These are phyloP conservation scores for Galagoides demidoff DNA, from an alignment of 2,797 vertebrate species.

Conservation along the genomic window DNA sequence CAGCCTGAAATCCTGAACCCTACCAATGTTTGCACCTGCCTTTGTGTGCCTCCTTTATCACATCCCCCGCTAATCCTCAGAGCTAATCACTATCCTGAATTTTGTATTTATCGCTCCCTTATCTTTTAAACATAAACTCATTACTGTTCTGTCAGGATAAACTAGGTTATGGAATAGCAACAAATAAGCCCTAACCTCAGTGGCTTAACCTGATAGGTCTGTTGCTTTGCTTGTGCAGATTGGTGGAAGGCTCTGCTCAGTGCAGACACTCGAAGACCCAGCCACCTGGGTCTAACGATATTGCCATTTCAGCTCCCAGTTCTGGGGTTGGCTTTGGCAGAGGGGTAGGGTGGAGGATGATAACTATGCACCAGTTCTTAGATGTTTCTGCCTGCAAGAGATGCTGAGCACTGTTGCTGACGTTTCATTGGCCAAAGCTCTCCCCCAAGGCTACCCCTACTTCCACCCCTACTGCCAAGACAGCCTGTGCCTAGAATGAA, in stretches of 20 bases:
- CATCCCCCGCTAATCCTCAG: not conserved
- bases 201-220: not conserved
- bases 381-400: not conserved
- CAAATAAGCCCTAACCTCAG: not conserved
- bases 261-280: not conserved
- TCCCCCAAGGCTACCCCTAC: not conserved
- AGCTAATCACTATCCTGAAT: not conserved
- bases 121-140: slow-evolving; percentile 18
- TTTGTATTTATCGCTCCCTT: slow-evolving; percentile 11
- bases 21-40: not conserved
- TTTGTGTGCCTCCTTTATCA: not conserved
- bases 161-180: not conserved
- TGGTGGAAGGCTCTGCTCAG: not conserved
- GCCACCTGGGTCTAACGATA: too few relatives aligned
- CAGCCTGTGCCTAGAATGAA: not conserved
- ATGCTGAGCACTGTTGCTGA: not conserved
- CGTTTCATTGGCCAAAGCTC: not conserved
- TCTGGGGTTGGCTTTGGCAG: not conserved
- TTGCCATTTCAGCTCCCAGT: not conserved
- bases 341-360: not conserved
- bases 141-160: slow-evolving; percentile 29
- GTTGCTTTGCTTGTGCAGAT: not conserved
- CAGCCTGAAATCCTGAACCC: not conserved
- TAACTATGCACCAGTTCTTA: not conserved
- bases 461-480: not conserved